These are phyloP conservation scores for Nineta flava DNA, from an alignment of 2,888 invertebrate species.

Conservation along the genomic window DNA sequence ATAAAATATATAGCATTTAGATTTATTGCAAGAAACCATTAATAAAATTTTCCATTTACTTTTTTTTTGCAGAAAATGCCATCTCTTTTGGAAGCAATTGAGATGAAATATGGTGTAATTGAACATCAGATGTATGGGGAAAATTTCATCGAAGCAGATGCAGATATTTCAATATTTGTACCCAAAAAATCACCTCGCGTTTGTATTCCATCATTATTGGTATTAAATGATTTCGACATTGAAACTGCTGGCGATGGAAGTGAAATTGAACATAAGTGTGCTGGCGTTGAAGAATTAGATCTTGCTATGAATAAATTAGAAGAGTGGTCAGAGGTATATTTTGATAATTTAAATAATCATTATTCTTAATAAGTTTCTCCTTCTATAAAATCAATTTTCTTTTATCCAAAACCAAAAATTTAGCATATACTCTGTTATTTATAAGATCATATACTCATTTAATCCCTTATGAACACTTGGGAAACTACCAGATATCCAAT, in stretches of 20 bases:
- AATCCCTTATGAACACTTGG: too few species aligned
- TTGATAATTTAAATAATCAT: not conserved
- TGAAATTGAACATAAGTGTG: conserved; percentile 65
- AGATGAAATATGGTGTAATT: conserved; percentile 60
- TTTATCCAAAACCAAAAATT: too few species aligned
- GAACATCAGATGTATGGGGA: conserved; percentile 40
- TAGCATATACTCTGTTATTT: too few species aligned
- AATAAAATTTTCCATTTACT: not conserved
- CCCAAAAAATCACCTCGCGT: conserved; percentile 63
- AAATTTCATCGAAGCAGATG: conserved; percentile 31
- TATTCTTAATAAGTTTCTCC: not conserved
- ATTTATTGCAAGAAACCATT: not conserved
- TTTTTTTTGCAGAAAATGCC: conserved; percentile 44
- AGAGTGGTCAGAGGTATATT: conserved; percentile 70
- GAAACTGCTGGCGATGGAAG: conserved; percentile 75
- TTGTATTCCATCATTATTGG: conserved; percentile 67
- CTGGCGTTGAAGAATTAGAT: conserved; percentile 84
- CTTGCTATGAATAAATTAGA: conserved; percentile 82
- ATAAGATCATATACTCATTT: too few species aligned
- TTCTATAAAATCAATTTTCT: not conserved
- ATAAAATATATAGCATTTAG: not conserved
- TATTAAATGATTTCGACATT: conserved; percentile 83
- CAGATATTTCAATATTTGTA: conserved; percentile 73
- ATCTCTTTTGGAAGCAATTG: conserved; percentile 76
- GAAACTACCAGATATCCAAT: too few species aligned